Evolutionary conservation across 1,140 invertebrate genomes (phyloP).

Genomic region (Drosophila setifemur): DNA sequence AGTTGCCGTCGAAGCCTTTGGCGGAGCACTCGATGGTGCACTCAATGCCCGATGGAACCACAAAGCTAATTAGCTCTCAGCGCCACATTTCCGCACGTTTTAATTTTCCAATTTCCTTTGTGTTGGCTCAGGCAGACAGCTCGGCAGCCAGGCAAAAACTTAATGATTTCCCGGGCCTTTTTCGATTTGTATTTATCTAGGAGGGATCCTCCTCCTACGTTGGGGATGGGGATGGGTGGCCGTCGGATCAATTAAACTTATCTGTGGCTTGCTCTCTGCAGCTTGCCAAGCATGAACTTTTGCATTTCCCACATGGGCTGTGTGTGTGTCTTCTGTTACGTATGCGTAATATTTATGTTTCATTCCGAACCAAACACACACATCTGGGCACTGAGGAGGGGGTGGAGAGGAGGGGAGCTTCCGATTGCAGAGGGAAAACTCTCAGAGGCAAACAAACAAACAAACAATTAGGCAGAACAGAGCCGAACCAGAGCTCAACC

Average conservation of each 20-base stretch:
- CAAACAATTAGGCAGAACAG: slow-evolving; percentile 66
- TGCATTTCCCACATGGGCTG: slow-evolving; percentile 65
- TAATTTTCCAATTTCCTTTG: slow-evolving; percentile 69
- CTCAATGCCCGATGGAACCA: slow-evolving; percentile 33
- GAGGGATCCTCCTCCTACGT: neutral
- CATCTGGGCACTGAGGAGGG: neutral
- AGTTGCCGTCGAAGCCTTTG: slow-evolving; percentile 20
- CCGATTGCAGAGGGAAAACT: slow-evolving; percentile 1
- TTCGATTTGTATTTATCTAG: slow-evolving; percentile 67
- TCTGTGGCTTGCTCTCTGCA: neutral
- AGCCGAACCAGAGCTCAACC: slow-evolving; percentile 42
- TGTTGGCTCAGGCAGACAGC: slow-evolving; percentile 21
- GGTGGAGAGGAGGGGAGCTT: neutral
- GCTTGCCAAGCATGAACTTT: slow-evolving; percentile 41
- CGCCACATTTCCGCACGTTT: slow-evolving; percentile 71
- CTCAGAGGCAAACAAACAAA: slow-evolving; percentile 44
- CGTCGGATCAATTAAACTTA: slow-evolving; percentile 72
- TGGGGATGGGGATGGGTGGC: neutral
- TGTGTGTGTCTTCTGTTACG: slow-evolving; percentile 35
- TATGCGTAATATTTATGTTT: slow-evolving; percentile 80
- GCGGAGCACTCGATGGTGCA: slow-evolving; percentile 30
- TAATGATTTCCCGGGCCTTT: slow-evolving; percentile 51
- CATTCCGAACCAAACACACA: slow-evolving; percentile 39
- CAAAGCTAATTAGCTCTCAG: slow-evolving; percentile 73
- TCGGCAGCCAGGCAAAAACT: slow-evolving; percentile 47